Evolutionary conservation across 2,888 invertebrate species (phyloP), one percentile per base, ranked within the genome.

Genomic region (Rhingia campestris): DNA sequence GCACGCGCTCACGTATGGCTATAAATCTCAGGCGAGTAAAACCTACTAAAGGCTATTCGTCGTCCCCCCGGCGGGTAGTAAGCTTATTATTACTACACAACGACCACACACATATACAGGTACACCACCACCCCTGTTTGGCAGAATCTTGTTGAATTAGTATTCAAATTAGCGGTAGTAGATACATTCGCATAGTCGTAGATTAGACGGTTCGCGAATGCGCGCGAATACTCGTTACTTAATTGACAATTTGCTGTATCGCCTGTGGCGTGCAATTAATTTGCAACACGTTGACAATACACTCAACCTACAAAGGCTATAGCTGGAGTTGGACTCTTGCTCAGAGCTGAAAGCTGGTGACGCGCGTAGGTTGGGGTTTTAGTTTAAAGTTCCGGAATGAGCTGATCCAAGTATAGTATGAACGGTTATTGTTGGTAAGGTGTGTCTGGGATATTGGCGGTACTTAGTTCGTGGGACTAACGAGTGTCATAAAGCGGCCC

Each of bases 271-370:
- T 70, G 66, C 70, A 84, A 84, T 84, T 84, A 84, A 84, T 84
- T 84, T 80, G 80, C 84, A 80, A 84, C 80, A 84, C 74, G 80
- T 84, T 84, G 84, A 84, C 84, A 84, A 84, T 61, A 43, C 63
- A 37, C 12, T 51, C 30, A 61, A 69, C 76, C 53, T 54, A 67
- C 54, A 70, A 59, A 39, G n/a, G 47, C 32, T 9, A 22, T n/a
- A 33, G 41, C 6, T 66, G 7, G 39, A 14, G 33, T 32, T 7
- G 7, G 45, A 61, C 33, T n/a, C n/a, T 5, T 4, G 6, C 30
- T 10, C n/a, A 37, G 30, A 64, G 10, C 22, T 47, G 9, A n/a
- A 45, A 59, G 59, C 32, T 54, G 53, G 54, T 22, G 49, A 32
- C 39, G 39, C 51, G 79, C 66, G 70, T 81, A 66, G 81, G 81